Conservation (phyloP, 37 sponge, comb jelly and placozoan species). For the Cliona cf. orientalis region DNA sequence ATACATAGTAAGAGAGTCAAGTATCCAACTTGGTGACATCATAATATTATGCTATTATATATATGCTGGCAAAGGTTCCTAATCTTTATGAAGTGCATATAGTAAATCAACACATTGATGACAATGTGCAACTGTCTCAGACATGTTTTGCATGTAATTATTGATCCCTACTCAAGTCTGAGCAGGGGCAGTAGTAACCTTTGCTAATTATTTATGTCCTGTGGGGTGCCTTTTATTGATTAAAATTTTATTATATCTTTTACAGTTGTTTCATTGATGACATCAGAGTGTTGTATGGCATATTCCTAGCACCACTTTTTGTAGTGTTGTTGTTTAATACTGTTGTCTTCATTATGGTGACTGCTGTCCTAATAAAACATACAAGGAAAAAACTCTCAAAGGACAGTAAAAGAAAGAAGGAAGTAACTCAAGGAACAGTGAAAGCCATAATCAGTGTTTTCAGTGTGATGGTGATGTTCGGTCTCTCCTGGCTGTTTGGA, state of each 20-base stretch:
- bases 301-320: slow-evolving; percentile 55
- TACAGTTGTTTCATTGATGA: slow-evolving; percentile 67
- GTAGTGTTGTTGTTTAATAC: slow-evolving; percentile 41
- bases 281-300: slow-evolving; percentile 37
- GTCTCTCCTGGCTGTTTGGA: slow-evolving; percentile 69
- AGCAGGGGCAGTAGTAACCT: too few relatives aligned
- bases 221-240: too few relatives aligned
- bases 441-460: slow-evolving; percentile 36
- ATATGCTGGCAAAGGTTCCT: background rate
- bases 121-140: background rate
- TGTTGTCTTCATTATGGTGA: slow-evolving; percentile 50
- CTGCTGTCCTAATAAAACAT: slow-evolving; percentile 37
- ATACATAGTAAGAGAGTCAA: background rate
- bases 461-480: slow-evolving; percentile 52
- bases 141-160: too few relatives aligned
- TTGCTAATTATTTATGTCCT: too few relatives aligned
- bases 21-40: background rate
- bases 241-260: background rate
- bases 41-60: background rate
- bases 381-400: slow-evolving; percentile 1
- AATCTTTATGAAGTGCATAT: background rate
- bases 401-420: background rate
- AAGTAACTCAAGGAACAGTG: background rate
- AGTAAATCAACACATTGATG: background rate
- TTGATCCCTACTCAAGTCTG: too few relatives aligned